Evolutionary conservation across 2,113 vertebrate genomes (phyloP), one percentile per base, ranked within the genome.

Genomic region (Zapornia atra): DNA sequence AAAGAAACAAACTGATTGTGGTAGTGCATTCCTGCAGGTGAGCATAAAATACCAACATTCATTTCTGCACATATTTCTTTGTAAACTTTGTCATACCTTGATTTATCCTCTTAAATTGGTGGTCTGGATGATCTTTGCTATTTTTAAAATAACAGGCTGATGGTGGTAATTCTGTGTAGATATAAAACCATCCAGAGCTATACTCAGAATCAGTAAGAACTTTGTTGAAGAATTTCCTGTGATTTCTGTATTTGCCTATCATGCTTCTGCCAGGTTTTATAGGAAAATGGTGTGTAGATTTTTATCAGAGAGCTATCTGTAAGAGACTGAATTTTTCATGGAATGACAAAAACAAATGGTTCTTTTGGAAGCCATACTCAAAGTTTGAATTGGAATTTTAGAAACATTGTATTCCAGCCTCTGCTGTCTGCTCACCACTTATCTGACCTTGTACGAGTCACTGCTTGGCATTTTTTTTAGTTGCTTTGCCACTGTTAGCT

Each of bases 1-100:
- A 99, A 97, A 98, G 99, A 96, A 99, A 99, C 98, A 99, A 99
- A 86, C 98, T 99, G 46, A 98, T 99, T 36, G 99, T 99, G 66
- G 99, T 99, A 12, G 99, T 99, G 53, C 99, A 99, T 86, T 90
- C 95, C 93, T 99, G 99, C 98, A 99, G 99, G 99, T 99, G 92
- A 94, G 98, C 33, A 25, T 40, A 28, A 40, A 72, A 40, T 70
- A 18, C 5, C 26, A 22, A 14, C 12, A 51, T 81, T 33, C 5
- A 38, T 42, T 78, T 85, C 38, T 92, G 21, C 8, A 11, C 6
- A 2, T 57, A 29, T 70, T 77, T 64, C 11, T 46, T 20, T 65
- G 20, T 57, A 38, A 64, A 78, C 6, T n/a, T 81, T 50, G 28
- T 76, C 1, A 4, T 34, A 61, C 17, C 44, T 28, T 85, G 54